These are phyloP conservation scores for Hipposideros armiger DNA, from an alignment of 2,113 vertebrate species.

Conservation along the genomic window DNA sequence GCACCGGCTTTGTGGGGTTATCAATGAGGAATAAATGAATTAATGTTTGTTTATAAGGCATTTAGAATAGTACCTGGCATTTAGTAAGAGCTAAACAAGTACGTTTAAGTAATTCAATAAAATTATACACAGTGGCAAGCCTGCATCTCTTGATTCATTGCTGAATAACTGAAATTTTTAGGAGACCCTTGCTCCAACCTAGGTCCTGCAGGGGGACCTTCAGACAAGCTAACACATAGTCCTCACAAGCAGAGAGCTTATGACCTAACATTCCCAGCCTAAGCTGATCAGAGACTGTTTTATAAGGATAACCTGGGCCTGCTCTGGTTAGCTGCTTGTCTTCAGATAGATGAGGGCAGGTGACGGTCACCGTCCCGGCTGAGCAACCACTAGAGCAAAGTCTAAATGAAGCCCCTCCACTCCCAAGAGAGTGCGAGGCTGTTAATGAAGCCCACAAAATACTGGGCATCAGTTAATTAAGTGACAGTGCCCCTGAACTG, in stretches of 20 bases:
- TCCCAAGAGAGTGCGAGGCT: not conserved
- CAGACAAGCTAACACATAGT: not conserved
- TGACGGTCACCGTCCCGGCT: not conserved
- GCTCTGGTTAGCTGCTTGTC: not conserved
- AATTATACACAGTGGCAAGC: not conserved
- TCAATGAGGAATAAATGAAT: not conserved
- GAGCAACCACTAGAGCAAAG: not conserved
- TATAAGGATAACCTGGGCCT: not conserved
- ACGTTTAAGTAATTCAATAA: conserved; percentile 20
- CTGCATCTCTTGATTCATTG: not conserved
- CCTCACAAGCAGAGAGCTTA: not conserved
- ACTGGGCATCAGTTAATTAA: not conserved
- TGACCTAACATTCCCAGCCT: not conserved
- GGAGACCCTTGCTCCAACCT: not conserved
- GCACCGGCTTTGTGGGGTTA: not conserved
- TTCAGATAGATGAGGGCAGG: not conserved
- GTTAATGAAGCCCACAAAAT: not conserved
- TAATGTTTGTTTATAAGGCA: not conserved
- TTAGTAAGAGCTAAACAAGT: not conserved
- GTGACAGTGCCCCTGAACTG: not conserved
- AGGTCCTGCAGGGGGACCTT: not conserved
- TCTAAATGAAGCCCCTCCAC: not conserved
- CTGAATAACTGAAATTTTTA: not conserved
- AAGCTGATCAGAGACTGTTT: not conserved
- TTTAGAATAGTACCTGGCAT: not conserved